phyloP scores from a whole-genome alignment of 64 coral and sea anemone species.

The Catalaphyllia jardinei region DNA sequence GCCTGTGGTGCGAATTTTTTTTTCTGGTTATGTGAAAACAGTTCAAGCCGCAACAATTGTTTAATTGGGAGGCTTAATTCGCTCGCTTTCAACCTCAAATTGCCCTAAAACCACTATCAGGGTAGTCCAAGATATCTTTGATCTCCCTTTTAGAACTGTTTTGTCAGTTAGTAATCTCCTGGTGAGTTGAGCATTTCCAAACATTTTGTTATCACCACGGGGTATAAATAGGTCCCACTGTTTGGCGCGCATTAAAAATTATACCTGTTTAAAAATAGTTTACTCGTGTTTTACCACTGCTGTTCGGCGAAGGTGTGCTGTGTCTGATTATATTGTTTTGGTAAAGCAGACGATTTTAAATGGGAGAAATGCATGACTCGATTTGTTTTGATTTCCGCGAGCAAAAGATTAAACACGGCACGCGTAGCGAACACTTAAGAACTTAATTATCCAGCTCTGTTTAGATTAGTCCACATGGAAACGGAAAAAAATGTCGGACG shows the following conservation, averaged over 20 bases:
- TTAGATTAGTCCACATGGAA: slow-evolving; percentile 13
- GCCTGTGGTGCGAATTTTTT: not conserved
- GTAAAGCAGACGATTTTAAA: not conserved
- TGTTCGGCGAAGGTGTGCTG: not conserved
- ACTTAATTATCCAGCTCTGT: not conserved
- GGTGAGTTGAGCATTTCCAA: slow-evolving; percentile 24
- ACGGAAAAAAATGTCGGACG: not conserved
- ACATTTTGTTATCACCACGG: slow-evolving; percentile 26
- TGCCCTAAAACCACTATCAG: slow-evolving; percentile 23
- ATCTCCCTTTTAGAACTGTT: slow-evolving; percentile 4
- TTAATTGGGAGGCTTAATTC: not conserved
- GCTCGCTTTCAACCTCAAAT: not conserved
- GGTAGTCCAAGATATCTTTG: slow-evolving; percentile 2
- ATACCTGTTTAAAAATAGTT: not conserved
- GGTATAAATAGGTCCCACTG: slow-evolving; percentile 6
- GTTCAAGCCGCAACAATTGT: not conserved
- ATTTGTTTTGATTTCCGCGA: not conserved
- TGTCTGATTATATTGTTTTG: slow-evolving; percentile 13
- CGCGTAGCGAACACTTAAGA: slow-evolving; percentile 8
- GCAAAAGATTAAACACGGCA: slow-evolving; percentile 27
- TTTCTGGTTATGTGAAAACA: not conserved
- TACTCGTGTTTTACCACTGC: slow-evolving; percentile 6
- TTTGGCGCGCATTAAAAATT: not conserved
- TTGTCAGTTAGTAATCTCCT: not conserved
- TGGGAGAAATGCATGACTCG: not conserved